Evolutionary conservation across 2,888 invertebrate species (phyloP).

Genomic region (Lottia gigantea): DNA sequence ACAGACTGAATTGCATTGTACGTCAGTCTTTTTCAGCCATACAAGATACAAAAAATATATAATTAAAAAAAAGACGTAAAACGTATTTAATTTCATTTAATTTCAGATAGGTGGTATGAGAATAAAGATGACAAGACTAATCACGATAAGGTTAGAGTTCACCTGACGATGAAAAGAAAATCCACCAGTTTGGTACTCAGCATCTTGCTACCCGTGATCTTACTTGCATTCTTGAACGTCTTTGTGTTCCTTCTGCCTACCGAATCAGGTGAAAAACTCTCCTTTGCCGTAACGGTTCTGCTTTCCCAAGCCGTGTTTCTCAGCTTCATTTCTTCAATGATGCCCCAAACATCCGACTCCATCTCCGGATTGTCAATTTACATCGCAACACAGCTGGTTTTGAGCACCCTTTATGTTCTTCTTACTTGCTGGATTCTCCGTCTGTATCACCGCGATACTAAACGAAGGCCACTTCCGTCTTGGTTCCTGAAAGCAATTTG

Average conservation of each 20-base stretch:
- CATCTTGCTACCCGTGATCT: not conserved
- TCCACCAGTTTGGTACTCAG: not conserved
- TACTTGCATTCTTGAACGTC: not conserved
- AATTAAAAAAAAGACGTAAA: too few species aligned
- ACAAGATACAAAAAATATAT: too few species aligned
- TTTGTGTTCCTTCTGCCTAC: conserved; percentile 3
- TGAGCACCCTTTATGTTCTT: not conserved
- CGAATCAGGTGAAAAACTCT: conserved; percentile 2
- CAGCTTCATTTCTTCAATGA: not conserved
- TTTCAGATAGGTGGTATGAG: too few species aligned
- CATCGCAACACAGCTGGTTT: not conserved
- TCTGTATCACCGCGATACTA: not conserved
- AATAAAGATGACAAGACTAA: too few species aligned
- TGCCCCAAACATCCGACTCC: not conserved
- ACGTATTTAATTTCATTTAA: too few species aligned
- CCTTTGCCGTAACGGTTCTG: not conserved
- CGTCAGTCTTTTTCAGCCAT: too few species aligned
- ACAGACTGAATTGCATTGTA: too few species aligned
- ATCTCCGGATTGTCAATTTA: not conserved
- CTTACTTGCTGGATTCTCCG: not conserved
- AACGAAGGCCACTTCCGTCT: not conserved
- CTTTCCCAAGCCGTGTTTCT: not conserved
- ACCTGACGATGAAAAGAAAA: not conserved
- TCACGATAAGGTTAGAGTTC: not conserved
- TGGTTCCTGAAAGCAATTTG: not conserved